Conservation (phyloP, 2,797 vertebrate species). For the Brotula barbata region DNA sequence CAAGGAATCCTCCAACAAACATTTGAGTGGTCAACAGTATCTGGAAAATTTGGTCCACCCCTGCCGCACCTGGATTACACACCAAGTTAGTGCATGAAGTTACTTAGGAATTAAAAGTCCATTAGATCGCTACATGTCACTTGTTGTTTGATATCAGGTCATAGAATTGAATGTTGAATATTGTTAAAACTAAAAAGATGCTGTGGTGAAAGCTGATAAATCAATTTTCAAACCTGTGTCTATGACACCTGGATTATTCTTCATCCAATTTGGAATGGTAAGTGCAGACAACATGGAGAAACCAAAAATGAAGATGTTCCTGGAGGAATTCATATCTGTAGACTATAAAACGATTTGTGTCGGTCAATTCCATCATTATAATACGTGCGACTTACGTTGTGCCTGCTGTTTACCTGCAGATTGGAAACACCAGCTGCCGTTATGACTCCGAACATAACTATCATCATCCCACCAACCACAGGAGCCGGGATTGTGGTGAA, state of each 20-base stretch:
- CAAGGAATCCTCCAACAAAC: constrained; percentile 93
- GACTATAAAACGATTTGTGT: constrained; percentile 74
- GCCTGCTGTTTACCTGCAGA: constrained; percentile 82
- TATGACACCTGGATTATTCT: constrained; percentile 77
- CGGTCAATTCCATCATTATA: neutral
- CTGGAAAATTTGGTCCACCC: constrained; percentile 87
- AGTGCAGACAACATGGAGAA: constrained; percentile 90
- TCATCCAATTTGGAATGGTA: constrained; percentile 87
- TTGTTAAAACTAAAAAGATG: neutral
- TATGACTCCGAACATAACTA: constrained; percentile 94
- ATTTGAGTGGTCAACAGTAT: constrained; percentile 91
- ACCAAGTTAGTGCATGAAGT: neutral
- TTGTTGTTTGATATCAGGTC: neutral
- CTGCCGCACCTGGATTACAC: constrained; percentile 78
- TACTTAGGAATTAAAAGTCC: neutral
- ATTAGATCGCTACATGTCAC: neutral
- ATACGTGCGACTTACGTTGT: neutral
- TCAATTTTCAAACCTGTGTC: constrained; percentile 80
- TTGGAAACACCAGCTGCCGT: constrained; percentile 88
- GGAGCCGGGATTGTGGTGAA: constrained; percentile 91
- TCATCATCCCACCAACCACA: constrained; percentile 90
- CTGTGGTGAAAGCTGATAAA: too few species aligned
- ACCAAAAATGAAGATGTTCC: constrained; percentile 93
- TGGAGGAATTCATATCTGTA: constrained; percentile 92
- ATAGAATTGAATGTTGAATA: neutral